phyloP scores from a whole-genome alignment of 2,888 invertebrate genomes.

The Dasysyrphus tricinctus region DNA sequence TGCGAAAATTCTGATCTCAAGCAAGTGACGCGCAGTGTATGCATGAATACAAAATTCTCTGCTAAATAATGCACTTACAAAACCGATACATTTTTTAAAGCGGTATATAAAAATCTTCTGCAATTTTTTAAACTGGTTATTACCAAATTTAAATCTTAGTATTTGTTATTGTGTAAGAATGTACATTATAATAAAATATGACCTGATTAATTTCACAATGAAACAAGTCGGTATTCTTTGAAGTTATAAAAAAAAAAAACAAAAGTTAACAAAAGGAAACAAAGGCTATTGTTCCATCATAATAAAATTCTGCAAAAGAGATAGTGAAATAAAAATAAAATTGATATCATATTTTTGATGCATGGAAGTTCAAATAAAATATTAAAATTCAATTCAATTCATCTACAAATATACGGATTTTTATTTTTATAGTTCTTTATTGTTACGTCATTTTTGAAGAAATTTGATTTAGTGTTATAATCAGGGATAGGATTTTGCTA shows the following conservation, averaged over 20 bases:
- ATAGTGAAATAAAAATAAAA: neutral
- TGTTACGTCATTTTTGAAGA: too few relatives aligned
- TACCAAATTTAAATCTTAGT: neutral
- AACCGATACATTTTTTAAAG: too few relatives aligned
- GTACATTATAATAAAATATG: neutral
- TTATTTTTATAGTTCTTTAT: too few relatives aligned
- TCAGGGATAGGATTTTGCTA: too few relatives aligned
- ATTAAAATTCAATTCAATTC: neutral
- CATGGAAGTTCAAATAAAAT: neutral
- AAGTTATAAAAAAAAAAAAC: neutral
- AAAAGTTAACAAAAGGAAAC: neutral
- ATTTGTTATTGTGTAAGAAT: neutral
- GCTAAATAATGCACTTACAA: too few relatives aligned
- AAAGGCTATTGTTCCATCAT: neutral
- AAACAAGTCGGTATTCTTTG: neutral
- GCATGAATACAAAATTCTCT: too few relatives aligned
- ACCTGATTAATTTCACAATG: neutral
- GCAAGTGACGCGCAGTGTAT: too few relatives aligned
- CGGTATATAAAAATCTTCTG: neutral
- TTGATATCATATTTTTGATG: neutral
- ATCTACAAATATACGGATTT: too few relatives aligned
- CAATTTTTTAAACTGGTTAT: neutral
- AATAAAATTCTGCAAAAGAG: neutral
- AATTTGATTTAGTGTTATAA: too few relatives aligned
- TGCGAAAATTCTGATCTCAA: too few relatives aligned